phyloP scores from a whole-genome alignment of 2,888 invertebrate species.

The Embidobia sp. region DNA sequence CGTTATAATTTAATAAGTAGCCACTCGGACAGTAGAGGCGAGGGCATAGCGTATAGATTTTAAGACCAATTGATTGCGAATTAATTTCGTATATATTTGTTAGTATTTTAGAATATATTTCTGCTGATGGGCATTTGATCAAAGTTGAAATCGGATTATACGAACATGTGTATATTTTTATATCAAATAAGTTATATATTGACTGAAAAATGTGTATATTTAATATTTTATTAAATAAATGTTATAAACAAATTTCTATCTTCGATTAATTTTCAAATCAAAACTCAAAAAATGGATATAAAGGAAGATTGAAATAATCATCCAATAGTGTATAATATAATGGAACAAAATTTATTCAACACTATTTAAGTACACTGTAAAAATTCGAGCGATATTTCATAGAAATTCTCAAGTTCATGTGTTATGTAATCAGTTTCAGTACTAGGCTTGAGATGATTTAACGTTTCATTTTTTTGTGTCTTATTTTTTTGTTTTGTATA shows the following conservation, averaged over 20 bases:
- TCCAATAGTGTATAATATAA: constrained; percentile 36
- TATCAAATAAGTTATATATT: too few species aligned
- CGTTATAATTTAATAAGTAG: constrained; percentile 85
- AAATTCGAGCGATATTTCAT: constrained; percentile 60
- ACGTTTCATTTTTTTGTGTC: constrained; percentile 7
- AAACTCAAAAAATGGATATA: too few species aligned
- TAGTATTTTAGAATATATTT: too few species aligned
- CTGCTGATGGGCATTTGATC: too few species aligned
- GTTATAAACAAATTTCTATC: too few species aligned
- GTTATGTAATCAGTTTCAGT: constrained; percentile 30
- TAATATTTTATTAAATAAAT: too few species aligned
- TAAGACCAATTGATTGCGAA: background rate
- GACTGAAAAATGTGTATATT: too few species aligned
- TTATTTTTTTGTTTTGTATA: constrained; percentile 5
- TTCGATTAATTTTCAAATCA: background rate
- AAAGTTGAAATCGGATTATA: too few species aligned
- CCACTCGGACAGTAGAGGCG: constrained; percentile 89
- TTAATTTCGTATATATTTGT: too few species aligned
- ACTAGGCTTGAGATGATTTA: constrained; percentile 44
- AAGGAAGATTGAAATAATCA: background rate
- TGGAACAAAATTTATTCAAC: constrained; percentile 63
- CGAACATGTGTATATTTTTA: too few species aligned
- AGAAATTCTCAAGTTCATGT: constrained; percentile 54
- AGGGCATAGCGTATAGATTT: constrained; percentile 86
- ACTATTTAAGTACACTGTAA: constrained; percentile 60